A percentile compares a stretch with the other conserved stretches of the same genome.
These are phyloP conservation scores for Malthinus seriepunctatus DNA, from an alignment of 2,888 invertebrate species.

Conservation along the genomic window DNA sequence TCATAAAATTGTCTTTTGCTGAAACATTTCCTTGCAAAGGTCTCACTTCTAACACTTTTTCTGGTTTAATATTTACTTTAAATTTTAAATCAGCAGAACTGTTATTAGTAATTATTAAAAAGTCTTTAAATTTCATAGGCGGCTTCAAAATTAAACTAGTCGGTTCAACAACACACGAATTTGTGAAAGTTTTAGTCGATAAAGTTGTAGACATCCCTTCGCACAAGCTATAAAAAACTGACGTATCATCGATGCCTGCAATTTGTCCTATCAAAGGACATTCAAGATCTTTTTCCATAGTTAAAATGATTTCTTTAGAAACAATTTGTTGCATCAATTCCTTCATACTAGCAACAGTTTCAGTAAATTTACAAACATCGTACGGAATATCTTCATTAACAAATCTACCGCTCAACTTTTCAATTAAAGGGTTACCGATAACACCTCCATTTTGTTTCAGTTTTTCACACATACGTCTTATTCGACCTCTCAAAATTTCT, in stretches of 20 bases:
- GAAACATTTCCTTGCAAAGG: conserved; percentile 28
- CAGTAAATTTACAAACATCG: conserved; percentile 45
- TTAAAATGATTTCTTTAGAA: conserved; percentile 47
- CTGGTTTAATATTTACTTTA: conserved; percentile 13
- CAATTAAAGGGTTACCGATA: conserved; percentile 37
- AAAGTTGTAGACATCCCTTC: conserved; percentile 33
- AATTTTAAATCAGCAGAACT: conserved; percentile 22
- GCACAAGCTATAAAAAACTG: conserved; percentile 45
- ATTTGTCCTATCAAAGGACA: conserved; percentile 42
- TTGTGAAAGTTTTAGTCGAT: conserved; percentile 1
- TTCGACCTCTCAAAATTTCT: conserved; percentile 47
- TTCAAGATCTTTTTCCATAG: conserved; percentile 49
- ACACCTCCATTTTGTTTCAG: conserved; percentile 35
- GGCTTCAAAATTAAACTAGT: conserved; percentile 22
- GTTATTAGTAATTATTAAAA: conserved; percentile 19
- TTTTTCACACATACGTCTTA: conserved; percentile 44
- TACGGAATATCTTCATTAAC: conserved; percentile 43
- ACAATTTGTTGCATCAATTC: conserved; percentile 43
- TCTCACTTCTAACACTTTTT: conserved; percentile 15
- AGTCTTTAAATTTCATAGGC: conserved; percentile 21
- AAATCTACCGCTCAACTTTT: conserved; percentile 41
- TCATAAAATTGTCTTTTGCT: conserved; percentile 35
- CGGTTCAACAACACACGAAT: conserved; percentile 28
- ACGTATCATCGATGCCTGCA: conserved; percentile 46
- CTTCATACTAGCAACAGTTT: conserved; percentile 40